Percentiles rank a stretch among this genome's conserved stretches.
Conservation (phyloP, 1,140 invertebrate genomes). For the Danaus melanippus region DNA sequence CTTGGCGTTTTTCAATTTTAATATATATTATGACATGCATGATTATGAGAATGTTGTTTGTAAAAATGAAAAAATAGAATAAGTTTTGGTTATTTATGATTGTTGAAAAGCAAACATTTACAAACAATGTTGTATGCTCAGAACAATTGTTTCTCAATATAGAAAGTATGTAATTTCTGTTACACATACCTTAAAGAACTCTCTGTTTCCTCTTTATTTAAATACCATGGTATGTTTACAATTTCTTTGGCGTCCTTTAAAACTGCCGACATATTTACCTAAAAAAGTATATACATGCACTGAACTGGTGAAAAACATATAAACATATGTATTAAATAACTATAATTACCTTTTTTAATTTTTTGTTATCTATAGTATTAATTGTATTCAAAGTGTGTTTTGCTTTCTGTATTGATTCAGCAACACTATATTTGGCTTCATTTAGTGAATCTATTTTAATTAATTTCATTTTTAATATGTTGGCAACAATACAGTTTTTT, state of each 20-base stretch:
- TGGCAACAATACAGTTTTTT: slow-evolving; percentile 34
- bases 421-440: slow-evolving; percentile 36
- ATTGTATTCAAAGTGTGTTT: slow-evolving; percentile 34
- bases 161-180: no score
- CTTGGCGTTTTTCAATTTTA: no score
- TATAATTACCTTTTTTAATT: slow-evolving; percentile 34
- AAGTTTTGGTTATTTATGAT: no score
- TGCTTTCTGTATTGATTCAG: slow-evolving; percentile 36
- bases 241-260: slow-evolving; percentile 52
- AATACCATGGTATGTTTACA: slow-evolving; percentile 58
- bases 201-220: slow-evolving; percentile 32
- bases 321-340: slow-evolving; percentile 1
- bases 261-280: slow-evolving; percentile 46
- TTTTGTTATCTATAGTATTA: slow-evolving; percentile 31
- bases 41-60: no score
- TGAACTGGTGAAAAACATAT: slow-evolving; percentile 3
- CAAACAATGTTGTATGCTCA: no score
- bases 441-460: slow-evolving; percentile 41
- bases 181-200: slow-evolving; percentile 38
- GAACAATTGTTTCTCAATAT: no score
- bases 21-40: no score
- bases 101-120: no score
- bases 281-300: slow-evolving; percentile 17
- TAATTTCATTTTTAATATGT: slow-evolving; percentile 33
- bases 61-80: no score